Percentiles rank a stretch among this genome's conserved stretches.
Evolutionary conservation across 2,888 invertebrate genomes (phyloP).

Genomic region (Rhorus exstirpatorius): DNA sequence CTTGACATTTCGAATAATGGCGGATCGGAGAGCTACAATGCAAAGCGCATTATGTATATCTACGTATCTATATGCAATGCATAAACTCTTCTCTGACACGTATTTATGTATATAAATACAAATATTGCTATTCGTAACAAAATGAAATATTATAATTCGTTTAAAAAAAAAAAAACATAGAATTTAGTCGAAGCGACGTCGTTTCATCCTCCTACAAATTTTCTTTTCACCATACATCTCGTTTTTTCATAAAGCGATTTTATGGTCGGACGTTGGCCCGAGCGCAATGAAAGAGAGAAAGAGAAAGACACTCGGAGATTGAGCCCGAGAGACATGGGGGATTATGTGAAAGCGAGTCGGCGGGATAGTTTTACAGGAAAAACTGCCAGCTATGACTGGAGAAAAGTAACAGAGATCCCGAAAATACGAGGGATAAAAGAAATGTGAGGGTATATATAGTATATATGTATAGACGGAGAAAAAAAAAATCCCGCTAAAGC

Average conservation of each 20-base stretch:
- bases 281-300: constrained; percentile 49
- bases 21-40: not conserved
- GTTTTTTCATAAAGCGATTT: constrained; percentile 9
- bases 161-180: constrained; percentile 29
- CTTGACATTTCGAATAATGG: constrained; percentile 55
- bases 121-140: not conserved
- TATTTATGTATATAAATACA: not conserved
- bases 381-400: constrained; percentile 29
- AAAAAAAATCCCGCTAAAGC: constrained; percentile 45
- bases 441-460: not conserved
- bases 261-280: constrained; percentile 1
- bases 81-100: not conserved
- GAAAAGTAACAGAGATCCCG: constrained; percentile 43
- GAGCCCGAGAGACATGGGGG: constrained; percentile 20
- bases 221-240: constrained; percentile 23
- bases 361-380: not conserved
- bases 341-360: constrained; percentile 40
- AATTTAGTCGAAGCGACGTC: constrained; percentile 14
- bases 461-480: not conserved
- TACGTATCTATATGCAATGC: constrained; percentile 17
- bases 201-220: constrained; percentile 30
- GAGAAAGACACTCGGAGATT: constrained; percentile 27
- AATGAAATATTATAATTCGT: constrained; percentile 24
- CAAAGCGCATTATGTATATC: constrained; percentile 9
- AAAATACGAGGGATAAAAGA: constrained; percentile 44